A percentile compares a stretch with the other conserved stretches of the same genome.
Evolutionary conservation across 1,140 invertebrate species (phyloP).

Genomic region (Leguminivora glycinivorella): DNA sequence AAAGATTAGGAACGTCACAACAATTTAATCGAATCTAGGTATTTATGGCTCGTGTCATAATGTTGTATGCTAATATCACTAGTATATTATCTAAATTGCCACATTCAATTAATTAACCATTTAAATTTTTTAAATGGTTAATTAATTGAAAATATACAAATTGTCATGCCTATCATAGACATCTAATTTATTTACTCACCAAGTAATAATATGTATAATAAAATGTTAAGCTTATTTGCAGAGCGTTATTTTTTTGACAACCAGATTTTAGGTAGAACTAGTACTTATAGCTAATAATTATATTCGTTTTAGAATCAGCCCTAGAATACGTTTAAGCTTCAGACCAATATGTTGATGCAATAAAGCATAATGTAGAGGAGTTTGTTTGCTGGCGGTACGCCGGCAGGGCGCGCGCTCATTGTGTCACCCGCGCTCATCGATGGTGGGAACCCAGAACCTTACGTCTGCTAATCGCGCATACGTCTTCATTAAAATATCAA

Average conservation of each 20-base stretch:
- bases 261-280: too few relatives aligned
- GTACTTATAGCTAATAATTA: too few relatives aligned
- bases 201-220: neutral
- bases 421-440: conserved; percentile 54
- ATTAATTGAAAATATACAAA: too few relatives aligned
- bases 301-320: too few relatives aligned
- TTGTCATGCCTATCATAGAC: too few relatives aligned
- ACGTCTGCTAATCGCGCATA: conserved; percentile 31
- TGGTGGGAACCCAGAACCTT: conserved; percentile 53
- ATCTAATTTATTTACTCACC: too few relatives aligned
- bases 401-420: conserved; percentile 39
- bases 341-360: too few relatives aligned
- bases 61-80: neutral
- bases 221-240: neutral
- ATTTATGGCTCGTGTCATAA: conserved; percentile 1
- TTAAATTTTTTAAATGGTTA: too few relatives aligned
- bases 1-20: conserved; percentile 25
- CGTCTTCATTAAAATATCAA: conserved; percentile 30
- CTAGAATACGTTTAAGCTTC: too few relatives aligned
- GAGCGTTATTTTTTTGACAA: neutral
- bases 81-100: too few relatives aligned
- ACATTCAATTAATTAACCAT: too few relatives aligned
- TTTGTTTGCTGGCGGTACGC: conserved; percentile 38
- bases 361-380: neutral
- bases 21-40: conserved; percentile 15